Evolutionary conservation across 2,113 vertebrate species (phyloP).

Genomic region (Phrynocephalus versicolor): DNA sequence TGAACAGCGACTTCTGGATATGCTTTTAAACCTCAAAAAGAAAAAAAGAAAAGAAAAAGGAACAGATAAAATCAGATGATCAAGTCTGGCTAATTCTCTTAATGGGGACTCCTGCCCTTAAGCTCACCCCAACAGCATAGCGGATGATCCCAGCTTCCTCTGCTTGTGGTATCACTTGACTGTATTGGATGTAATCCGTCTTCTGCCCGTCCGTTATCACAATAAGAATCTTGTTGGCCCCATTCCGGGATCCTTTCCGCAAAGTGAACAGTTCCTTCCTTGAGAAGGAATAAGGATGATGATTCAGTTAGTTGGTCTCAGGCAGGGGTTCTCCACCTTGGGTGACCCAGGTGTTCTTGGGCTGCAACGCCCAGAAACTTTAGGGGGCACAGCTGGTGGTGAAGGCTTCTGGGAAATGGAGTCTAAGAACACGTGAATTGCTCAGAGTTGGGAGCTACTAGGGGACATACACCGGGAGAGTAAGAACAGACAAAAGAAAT

Average conservation of each 20-base stretch:
- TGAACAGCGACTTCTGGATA: not conserved
- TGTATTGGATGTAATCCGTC: constrained; percentile 7
- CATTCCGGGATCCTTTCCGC: constrained; percentile 47
- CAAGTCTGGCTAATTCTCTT: not conserved
- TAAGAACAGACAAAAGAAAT: no score
- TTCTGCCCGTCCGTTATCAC: constrained; percentile 78
- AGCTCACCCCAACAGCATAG: constrained; percentile 76
- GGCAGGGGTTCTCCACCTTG: not conserved
- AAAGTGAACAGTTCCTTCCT: constrained; percentile 59
- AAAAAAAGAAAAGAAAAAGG: no score
- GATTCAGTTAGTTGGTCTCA: no score
- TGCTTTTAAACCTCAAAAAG: not conserved
- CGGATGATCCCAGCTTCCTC: constrained; percentile 52
- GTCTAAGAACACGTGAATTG: no score
- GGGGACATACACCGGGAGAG: no score
- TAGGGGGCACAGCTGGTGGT: no score
- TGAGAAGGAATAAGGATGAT: not conserved
- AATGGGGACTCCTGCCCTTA: not conserved
- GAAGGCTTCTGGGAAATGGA: no score
- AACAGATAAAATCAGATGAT: not conserved
- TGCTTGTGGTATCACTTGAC: constrained; percentile 63
- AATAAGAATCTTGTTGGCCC: constrained; percentile 70
- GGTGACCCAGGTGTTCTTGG: not conserved
- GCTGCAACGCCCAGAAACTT: not conserved
- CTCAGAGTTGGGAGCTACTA: no score